Base-by-base conservation (phyloP, 1,140 invertebrate genomes). In the Doryteuthis pealeii region DNA sequence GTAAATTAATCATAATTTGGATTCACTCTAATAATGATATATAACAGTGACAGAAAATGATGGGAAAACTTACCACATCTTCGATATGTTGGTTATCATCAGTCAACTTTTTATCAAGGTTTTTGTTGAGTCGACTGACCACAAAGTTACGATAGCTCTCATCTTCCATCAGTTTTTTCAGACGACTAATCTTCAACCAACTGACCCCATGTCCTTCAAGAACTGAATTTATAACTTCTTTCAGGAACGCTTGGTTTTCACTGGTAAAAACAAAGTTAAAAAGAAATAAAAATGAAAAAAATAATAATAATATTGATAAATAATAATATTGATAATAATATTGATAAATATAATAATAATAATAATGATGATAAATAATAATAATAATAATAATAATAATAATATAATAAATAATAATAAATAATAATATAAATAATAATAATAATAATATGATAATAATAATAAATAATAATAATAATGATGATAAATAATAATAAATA, bases 81-180 rank as follows among this genome's bases (percentile, higher is more conserved):
- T 98, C 96, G 69, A 99, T 95, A 85, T 98, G 96, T 89, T 98
- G 95, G 87, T 97, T 95, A 2, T 90, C 89, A 74, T 97, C 96
- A 71, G 94, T 93, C 58, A 98, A 93, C 89, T 97, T 98, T 78
- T 92, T 92, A 81, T 97, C 96, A 28, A 99, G 90, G 75, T 96
- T 96, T 79, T 94, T 93, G 87, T 99, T 99, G 12, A 99, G 89
- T 84, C 98, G 96, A 70, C 94, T 95, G 1, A 99, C 92, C 14
- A 99, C 94, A 87, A 99, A 93, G 85, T 97, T 98, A 40, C 98
- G 90, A 89, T 99, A 98, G 72, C 94, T 98, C 89, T 99, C 98
- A 88, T 99, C 97, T 88, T 99, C 98, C 95, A 99, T 97, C 6
- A 99, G 88, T 85, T 98, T 97, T 83, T 96, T 96, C 28, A 99